These are phyloP conservation scores for Silurus meridionalis DNA, from an alignment of 2,113 vertebrate genomes.

Conservation along the genomic window DNA sequence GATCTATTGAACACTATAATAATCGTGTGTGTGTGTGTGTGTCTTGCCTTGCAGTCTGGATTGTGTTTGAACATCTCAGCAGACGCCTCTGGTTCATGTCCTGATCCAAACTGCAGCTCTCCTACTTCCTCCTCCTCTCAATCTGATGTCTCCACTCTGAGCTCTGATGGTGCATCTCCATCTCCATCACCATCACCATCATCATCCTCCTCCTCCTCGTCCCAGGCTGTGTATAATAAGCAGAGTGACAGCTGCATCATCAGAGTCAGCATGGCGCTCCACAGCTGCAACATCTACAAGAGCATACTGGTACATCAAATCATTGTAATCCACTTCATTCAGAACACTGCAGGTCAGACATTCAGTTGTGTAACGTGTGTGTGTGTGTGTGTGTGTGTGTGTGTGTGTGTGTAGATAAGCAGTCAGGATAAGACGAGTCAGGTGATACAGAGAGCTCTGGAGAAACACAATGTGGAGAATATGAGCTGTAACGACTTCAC, in stretches of 20 bases:
- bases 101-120: slow-evolving; percentile 54
- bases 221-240: slow-evolving; percentile 69
- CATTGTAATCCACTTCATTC: neutral
- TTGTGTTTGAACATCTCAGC: slow-evolving; percentile 76
- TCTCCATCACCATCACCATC: slow-evolving; percentile 38
- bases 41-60: slow-evolving; percentile 46
- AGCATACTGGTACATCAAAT: slow-evolving; percentile 83
- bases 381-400: neutral
- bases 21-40: neutral
- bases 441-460: slow-evolving; percentile 80
- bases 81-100: slow-evolving; percentile 61
- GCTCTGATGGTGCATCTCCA: slow-evolving; percentile 46
- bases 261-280: slow-evolving; percentile 79
- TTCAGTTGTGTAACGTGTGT: neutral
- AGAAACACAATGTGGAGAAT: slow-evolving; percentile 80
- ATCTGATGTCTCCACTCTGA: slow-evolving; percentile 58
- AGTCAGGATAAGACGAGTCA: slow-evolving; percentile 85
- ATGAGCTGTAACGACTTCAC: slow-evolving; percentile 69
- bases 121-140: slow-evolving; percentile 60
- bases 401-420: slow-evolving; percentile 74
- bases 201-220: slow-evolving; percentile 41
- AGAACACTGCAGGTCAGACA: neutral
- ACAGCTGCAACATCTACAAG: slow-evolving; percentile 83
- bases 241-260: slow-evolving; percentile 80
- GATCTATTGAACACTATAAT: neutral